A percentile compares a stretch with the other conserved stretches of the same genome.
These are phyloP conservation scores for Echeneis naucrates DNA, from an alignment of 2,797 vertebrate species.

Conservation along the genomic window DNA sequence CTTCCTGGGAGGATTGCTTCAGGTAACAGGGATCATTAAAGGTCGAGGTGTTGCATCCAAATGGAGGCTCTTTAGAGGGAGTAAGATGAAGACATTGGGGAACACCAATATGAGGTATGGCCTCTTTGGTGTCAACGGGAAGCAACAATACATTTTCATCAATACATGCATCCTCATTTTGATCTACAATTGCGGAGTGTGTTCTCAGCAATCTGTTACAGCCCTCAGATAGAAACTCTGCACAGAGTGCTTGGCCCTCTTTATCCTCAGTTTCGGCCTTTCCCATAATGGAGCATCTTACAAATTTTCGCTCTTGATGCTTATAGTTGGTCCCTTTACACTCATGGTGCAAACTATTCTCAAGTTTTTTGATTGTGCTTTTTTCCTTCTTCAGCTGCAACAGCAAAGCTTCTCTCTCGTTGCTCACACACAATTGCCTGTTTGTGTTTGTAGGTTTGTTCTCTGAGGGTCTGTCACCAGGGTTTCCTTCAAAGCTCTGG, in stretches of 20 bases:
- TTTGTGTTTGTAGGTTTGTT: background rate
- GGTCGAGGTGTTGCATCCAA: background rate
- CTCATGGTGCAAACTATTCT: slow-evolving; percentile 65
- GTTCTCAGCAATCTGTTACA: slow-evolving; percentile 12
- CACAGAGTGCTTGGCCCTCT: slow-evolving; percentile 36
- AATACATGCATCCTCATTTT: background rate
- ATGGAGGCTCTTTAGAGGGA: background rate
- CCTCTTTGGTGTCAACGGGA: slow-evolving; percentile 18
- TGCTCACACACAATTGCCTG: background rate
- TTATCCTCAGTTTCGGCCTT: slow-evolving; percentile 16
- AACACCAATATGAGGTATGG: background rate
- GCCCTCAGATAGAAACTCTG: slow-evolving; percentile 40
- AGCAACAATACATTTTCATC: background rate
- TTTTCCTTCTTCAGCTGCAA: slow-evolving; percentile 75
- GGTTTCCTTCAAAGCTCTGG: slow-evolving; percentile 21
- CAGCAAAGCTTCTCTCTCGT: slow-evolving; percentile 59
- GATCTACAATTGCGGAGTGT: background rate
- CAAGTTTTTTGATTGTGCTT: slow-evolving; percentile 71
- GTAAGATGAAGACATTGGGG: background rate
- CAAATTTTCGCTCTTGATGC: slow-evolving; percentile 25
- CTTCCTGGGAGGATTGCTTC: slow-evolving; percentile 7
- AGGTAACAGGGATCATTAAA: background rate
- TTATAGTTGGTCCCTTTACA: slow-evolving; percentile 28
- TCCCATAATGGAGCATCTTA: slow-evolving; percentile 68
- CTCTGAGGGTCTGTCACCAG: background rate